Percentiles rank a stretch among this genome's conserved stretches.
Conservation (phyloP, 2,888 invertebrate species). For the Acrobasis repandana region DNA sequence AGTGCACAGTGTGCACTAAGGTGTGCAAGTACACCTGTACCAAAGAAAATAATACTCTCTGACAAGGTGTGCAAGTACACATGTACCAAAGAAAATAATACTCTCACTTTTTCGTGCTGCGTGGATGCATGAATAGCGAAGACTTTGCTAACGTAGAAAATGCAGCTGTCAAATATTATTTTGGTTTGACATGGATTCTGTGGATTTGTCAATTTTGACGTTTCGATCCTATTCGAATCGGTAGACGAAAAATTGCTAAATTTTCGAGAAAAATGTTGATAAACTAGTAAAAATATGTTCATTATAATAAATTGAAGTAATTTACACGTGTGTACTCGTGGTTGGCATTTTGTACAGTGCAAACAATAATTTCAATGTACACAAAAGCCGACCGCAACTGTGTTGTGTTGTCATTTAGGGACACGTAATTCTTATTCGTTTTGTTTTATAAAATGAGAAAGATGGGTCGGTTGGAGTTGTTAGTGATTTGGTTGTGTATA, state of each 20-base stretch:
- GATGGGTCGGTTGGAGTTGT: slow-evolving; percentile 57
- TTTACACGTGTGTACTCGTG: slow-evolving; percentile 21
- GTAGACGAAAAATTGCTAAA: not conserved
- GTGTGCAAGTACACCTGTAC: too few species aligned
- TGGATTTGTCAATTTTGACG: not conserved
- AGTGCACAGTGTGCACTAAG: too few species aligned
- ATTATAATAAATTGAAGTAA: slow-evolving; percentile 3
- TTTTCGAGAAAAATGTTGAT: slow-evolving; percentile 21
- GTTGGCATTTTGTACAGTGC: slow-evolving; percentile 24
- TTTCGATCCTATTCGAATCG: slow-evolving; percentile 1
- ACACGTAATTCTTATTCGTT: slow-evolving; percentile 65
- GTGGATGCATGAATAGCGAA: too few species aligned
- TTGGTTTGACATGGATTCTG: not conserved
- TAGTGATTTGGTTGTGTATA: slow-evolving; percentile 55
- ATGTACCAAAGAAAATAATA: too few species aligned
- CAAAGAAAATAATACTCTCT: too few species aligned
- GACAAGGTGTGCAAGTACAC: too few species aligned
- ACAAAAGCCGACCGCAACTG: slow-evolving; percentile 20
- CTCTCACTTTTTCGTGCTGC: too few species aligned
- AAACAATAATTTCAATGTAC: not conserved
- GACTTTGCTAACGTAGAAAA: too few species aligned
- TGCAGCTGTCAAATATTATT: not conserved
- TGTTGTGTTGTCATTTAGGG: slow-evolving; percentile 40
- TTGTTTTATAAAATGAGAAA: slow-evolving; percentile 42
- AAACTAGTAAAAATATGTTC: slow-evolving; percentile 4